phyloP scores from a whole-genome alignment of 1,140 invertebrate genomes.

The Nephila pilipes region DNA sequence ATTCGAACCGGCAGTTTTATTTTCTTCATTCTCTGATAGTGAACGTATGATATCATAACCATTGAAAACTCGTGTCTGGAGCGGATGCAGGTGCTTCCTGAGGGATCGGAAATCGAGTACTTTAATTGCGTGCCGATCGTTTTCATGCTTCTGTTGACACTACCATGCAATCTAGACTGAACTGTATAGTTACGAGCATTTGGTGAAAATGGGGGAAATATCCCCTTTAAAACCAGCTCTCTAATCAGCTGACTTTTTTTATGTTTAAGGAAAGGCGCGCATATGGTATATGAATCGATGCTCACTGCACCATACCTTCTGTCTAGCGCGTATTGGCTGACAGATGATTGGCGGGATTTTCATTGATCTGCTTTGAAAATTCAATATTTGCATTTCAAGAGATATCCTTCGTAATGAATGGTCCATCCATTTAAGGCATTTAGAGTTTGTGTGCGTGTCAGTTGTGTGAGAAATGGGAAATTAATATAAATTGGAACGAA shows the following conservation, averaged over 20 bases:
- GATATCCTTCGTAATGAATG: no score
- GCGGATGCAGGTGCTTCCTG: conserved; percentile 21
- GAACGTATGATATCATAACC: not conserved
- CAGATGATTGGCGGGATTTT: not conserved
- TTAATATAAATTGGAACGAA: no score
- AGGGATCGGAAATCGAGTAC: conserved; percentile 14
- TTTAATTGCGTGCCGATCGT: not conserved
- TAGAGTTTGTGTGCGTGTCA: no score
- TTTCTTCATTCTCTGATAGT: not conserved
- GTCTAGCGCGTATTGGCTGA: no score
- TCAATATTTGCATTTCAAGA: no score
- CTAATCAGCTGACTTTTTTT: not conserved
- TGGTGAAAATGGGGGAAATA: not conserved
- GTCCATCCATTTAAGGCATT: no score
- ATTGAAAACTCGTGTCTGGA: not conserved
- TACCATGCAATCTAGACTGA: not conserved
- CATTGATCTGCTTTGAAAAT: not conserved
- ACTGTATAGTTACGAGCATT: not conserved
- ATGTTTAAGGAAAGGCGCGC: not conserved
- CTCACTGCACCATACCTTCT: no score
- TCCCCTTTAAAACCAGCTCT: not conserved
- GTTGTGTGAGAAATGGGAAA: no score
- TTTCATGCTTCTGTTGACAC: conserved; percentile 19
- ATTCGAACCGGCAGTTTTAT: no score
- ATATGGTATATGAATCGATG: not conserved